Conservation (phyloP, 2,888 invertebrate species). For the Perizoma affinitatum region DNA sequence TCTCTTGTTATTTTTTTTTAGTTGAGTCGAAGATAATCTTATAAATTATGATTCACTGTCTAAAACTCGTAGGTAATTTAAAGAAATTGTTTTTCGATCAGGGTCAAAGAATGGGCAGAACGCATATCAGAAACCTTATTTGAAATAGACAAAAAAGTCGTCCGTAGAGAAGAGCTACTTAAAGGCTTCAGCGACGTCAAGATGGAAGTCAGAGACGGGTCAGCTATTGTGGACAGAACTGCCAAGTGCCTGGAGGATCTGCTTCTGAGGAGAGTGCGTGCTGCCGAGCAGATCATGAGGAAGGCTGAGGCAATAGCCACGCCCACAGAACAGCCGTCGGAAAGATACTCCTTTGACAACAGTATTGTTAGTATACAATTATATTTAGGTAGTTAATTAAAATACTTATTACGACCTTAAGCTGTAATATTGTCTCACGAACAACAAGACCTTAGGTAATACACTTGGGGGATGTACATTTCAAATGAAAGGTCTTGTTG, state of each 20-base stretch:
- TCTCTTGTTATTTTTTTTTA: no score
- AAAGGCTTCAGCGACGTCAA: constrained; percentile 63
- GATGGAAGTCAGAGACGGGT: constrained; percentile 61
- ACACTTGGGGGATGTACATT: no score
- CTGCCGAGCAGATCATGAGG: constrained; percentile 68
- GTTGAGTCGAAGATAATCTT: no score
- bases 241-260: constrained; percentile 60
- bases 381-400: background rate
- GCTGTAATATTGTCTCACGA: no score
- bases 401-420: no score
- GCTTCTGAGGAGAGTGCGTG: constrained; percentile 55
- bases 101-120: constrained; percentile 69
- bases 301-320: constrained; percentile 66
- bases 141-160: constrained; percentile 61
- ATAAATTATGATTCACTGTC: no score
- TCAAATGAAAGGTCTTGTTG: no score
- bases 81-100: constrained; percentile 34
- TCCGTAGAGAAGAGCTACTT: constrained; percentile 58
- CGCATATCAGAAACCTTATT: constrained; percentile 59
- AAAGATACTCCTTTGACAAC: constrained; percentile 57
- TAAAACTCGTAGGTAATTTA: no score
- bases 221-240: constrained; percentile 65
- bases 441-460: no score
- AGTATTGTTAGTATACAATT: constrained; percentile 62
- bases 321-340: constrained; percentile 43